Percentiles rank a stretch among this genome's conserved stretches.
phyloP scores from a whole-genome alignment of 2,888 invertebrate genomes.

The Dinocampus coccinellae region DNA sequence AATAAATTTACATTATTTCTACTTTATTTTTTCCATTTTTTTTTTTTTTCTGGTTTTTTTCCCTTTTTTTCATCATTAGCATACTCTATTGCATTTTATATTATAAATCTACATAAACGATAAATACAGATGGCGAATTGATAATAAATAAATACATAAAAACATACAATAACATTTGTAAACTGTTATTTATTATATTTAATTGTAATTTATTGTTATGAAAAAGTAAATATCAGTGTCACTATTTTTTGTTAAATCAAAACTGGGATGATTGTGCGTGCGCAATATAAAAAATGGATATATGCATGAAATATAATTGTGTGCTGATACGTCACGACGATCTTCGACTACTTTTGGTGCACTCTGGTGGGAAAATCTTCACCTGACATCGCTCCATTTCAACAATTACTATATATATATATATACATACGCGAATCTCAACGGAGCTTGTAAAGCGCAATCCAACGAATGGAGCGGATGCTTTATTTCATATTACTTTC shows the following conservation, averaged over 20 bases:
- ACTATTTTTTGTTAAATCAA: too few species aligned
- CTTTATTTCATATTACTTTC: not conserved
- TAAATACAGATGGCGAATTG: not conserved
- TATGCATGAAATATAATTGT: too few species aligned
- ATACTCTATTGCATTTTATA: slow-evolving; percentile 5
- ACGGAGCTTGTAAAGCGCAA: too few species aligned
- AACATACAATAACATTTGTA: not conserved
- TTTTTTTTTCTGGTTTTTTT: not conserved
- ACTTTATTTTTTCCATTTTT: too few species aligned
- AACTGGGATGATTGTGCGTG: too few species aligned
- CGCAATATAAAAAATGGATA: too few species aligned
- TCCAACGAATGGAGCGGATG: not conserved
- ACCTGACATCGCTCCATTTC: too few species aligned
- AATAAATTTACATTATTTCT: too few species aligned
- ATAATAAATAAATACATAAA: slow-evolving; percentile 9
- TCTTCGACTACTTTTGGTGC: too few species aligned
- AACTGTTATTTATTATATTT: not conserved
- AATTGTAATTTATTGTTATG: not conserved
- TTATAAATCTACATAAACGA: slow-evolving; percentile 25
- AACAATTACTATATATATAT: not conserved
- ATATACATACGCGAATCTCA: not conserved
- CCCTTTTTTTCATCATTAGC: slow-evolving; percentile 20
- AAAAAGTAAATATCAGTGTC: too few species aligned
- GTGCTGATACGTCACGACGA: too few species aligned
- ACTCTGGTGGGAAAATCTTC: too few species aligned